Percentiles rank a stretch among this genome's conserved stretches.
These are phyloP conservation scores for Parthenolecanium corni DNA, from an alignment of 2,888 invertebrate genomes.

Conservation along the genomic window DNA sequence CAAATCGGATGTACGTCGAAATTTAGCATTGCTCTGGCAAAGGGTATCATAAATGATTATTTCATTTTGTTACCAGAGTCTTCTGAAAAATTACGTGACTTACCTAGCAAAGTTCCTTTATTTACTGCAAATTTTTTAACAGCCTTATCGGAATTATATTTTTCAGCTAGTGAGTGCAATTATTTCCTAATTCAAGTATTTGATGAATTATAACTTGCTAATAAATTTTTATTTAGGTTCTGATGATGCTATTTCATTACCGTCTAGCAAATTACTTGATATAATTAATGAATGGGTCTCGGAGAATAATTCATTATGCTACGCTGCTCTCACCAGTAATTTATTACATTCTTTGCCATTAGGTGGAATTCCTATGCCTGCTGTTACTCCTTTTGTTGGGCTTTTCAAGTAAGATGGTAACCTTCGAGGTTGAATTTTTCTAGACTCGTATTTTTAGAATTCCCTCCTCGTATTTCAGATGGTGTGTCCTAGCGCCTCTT, in stretches of 20 bases:
- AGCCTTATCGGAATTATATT: slow-evolving; percentile 59
- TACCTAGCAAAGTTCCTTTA: slow-evolving; percentile 66
- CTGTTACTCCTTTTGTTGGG: slow-evolving; percentile 67
- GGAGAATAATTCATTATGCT: slow-evolving; percentile 53
- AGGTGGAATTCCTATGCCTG: slow-evolving; percentile 74
- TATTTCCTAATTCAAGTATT: background rate
- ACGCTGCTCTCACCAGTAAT: slow-evolving; percentile 50
- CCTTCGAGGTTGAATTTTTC: too few species aligned
- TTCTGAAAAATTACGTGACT: slow-evolving; percentile 52
- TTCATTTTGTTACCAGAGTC: slow-evolving; percentile 64
- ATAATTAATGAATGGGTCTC: slow-evolving; percentile 59
- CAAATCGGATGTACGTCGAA: slow-evolving; percentile 70
- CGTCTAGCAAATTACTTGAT: slow-evolving; percentile 46
- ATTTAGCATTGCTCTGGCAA: slow-evolving; percentile 61
- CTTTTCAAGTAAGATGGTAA: slow-evolving; percentile 45
- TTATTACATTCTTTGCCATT: slow-evolving; percentile 54
- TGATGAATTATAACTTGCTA: background rate
- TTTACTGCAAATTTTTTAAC: slow-evolving; percentile 82
- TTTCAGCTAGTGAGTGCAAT: slow-evolving; percentile 29
- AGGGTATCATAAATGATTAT: slow-evolving; percentile 69
- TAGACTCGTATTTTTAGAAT: slow-evolving; percentile 30
- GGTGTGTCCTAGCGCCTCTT: slow-evolving; percentile 60
- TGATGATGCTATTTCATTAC: background rate
- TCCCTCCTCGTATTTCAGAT: slow-evolving; percentile 40
- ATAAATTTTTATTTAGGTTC: slow-evolving; percentile 9